Conservation (phyloP, 1,140 invertebrate species). For the Bombus soroeensis region DNA sequence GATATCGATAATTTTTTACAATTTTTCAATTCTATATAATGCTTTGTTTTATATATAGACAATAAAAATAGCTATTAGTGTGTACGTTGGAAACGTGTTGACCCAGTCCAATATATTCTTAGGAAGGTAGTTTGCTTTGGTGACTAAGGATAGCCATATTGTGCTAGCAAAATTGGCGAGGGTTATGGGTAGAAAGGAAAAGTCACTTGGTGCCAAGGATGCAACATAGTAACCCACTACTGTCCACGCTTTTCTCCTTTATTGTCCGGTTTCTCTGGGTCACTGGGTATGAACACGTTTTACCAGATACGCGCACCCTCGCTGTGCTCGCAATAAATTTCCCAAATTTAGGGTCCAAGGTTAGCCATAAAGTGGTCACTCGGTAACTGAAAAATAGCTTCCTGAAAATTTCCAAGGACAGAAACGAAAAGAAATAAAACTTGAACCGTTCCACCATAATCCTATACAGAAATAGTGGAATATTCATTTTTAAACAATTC, state of each 20-base stretch:
- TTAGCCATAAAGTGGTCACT: background rate
- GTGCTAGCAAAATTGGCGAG: too few species aligned
- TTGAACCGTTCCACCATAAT: background rate
- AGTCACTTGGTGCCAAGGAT: background rate
- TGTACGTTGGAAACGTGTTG: background rate
- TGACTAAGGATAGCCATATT: background rate
- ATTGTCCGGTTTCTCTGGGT: slow-evolving; percentile 43
- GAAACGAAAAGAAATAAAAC: background rate
- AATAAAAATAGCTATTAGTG: background rate
- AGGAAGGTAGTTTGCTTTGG: background rate
- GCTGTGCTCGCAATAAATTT: slow-evolving; percentile 33
- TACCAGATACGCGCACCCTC: background rate
- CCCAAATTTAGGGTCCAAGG: slow-evolving; percentile 36
- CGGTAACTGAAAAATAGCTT: background rate
- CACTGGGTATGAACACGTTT: slow-evolving; percentile 19
- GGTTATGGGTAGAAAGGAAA: background rate
- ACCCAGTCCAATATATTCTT: background rate
- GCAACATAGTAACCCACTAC: background rate
- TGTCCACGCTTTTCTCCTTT: slow-evolving; percentile 8
- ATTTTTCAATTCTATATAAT: background rate
- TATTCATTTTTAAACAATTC: background rate
- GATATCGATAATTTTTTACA: background rate
- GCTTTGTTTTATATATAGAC: background rate
- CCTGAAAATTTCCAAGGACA: background rate
- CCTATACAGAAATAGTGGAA: background rate